Base-by-base conservation (phyloP, 2,888 invertebrate genomes). In the Junonia oenone region DNA sequence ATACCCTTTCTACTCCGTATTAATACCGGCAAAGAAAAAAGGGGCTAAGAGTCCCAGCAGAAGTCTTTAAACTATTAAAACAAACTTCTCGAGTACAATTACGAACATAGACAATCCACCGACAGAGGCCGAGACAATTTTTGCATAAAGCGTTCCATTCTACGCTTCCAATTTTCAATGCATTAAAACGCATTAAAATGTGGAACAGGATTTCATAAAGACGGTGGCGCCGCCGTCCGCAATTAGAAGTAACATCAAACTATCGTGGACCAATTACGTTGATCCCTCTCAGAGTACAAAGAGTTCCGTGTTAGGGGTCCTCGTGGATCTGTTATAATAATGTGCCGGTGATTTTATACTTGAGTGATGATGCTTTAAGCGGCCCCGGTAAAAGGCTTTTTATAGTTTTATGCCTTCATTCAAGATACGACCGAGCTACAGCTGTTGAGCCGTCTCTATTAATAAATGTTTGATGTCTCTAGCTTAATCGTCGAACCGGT, bases 331-430 rank as follows among this genome's bases (percentile, higher is more conserved):
- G 63, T 62, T 62, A 63, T 51, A 63, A 63, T 68, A 67, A 71
- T 67, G 64, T 67, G 60, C 65, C 64, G 69, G 68, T 66, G 68
- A 72, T 73, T 73, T 73, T 69, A 66, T 71, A 72, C 74, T 74
- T 70, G 68, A 71, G 64, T 55, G 65, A 67, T 66, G 68, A 65
- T 62, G 66, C 58, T 63, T 59, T 66, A 63, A 63, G 65, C 72
- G 69, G 68, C 65, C 56, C 62, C 56, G 63, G 63, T 71, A 67
- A 75, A 75, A 72, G 73, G 70, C 61, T 70, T 72, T 72, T 69
- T 71, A 73, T 72, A 70, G 68, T 70, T 71, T 71, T 69, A 70
- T 71, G 64, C 68, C 66, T 69, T 68, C 63, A 67, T 66, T 68
- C 64, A 63, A 61, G 66, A 63, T 62, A 61, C 52, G 55, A 58